These are phyloP conservation scores for Stictonetta naevosa DNA, from an alignment of 2,113 vertebrate species.

Conservation along the genomic window DNA sequence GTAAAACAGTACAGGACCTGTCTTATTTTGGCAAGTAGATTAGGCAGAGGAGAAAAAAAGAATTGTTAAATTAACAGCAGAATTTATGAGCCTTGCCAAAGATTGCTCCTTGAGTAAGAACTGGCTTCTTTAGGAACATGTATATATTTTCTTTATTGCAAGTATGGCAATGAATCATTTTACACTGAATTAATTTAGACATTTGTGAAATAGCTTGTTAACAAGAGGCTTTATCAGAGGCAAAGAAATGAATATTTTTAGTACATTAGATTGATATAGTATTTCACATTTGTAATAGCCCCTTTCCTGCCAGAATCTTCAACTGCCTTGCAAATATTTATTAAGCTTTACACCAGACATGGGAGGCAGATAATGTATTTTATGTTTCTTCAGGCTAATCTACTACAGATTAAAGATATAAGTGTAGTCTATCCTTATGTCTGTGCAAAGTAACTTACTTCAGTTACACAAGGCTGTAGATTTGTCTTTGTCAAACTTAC, in stretches of 20 bases:
- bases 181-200: neutral
- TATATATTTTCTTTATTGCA: neutral
- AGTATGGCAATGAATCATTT: constrained; percentile 30
- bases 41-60: neutral
- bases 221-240: neutral
- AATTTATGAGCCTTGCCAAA: neutral
- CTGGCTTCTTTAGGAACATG: neutral
- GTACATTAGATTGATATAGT: neutral
- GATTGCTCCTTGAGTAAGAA: neutral
- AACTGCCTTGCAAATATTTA: neutral
- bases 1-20: neutral
- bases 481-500: neutral
- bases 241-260: constrained; percentile 40
- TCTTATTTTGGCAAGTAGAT: neutral
- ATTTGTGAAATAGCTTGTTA: constrained; percentile 46
- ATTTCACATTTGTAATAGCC: neutral
- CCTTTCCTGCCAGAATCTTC: neutral
- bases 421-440: neutral
- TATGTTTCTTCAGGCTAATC: neutral
- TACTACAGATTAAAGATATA: neutral
- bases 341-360: neutral
- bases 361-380: neutral
- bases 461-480: neutral
- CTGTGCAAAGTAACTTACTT: neutral
- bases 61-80: neutral